Evolutionary conservation across 2,888 invertebrate species (phyloP), one percentile per base, ranked within the genome.

Genomic region (Hirtodrosophila trivittata): DNA sequence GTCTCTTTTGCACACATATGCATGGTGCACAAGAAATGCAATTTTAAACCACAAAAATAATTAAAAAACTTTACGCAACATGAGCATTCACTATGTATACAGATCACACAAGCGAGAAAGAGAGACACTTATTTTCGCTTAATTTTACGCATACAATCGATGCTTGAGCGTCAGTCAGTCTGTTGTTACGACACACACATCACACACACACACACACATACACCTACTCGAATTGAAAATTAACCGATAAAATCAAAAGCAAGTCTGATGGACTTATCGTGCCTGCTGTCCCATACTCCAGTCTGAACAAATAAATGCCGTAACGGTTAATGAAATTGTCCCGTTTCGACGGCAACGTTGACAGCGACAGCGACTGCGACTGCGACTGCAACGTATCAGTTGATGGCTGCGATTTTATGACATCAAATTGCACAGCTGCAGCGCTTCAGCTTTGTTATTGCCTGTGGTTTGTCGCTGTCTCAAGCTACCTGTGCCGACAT

Each of bases 21-120:
- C 47, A 66, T 5, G 69, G 64, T 64, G 52, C 49, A 33, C 47
- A 66, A 64, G 60, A 65, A 78, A 73, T 73, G 77, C 83, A 77
- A 75, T 82, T 82, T 70, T 68, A 70, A 75, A 70, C 85, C 85
- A 66, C 83, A 82, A 80, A 82, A 82, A 82, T 85, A 77, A 82
- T 85, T 82, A 71, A 80, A 82, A 65, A 69, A 75, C 76, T 82
- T 78, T 77, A 81, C 73, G 62, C 67, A 47, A 37, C 35, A 59
- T 45, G 35, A 30, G 21, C 4, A 46, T 28, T 18, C 18, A 9
- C 28, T 28, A 30, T 42, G 9, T 14, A 26, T 41, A 33, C 16
- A 18, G 14, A 38, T 3, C 16, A 38, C 16, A 33, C 10, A 38
- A 16, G n/a, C n/a, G 6, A 18, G n/a, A 38, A 16, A 38, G 18